phyloP scores from a whole-genome alignment of 2,888 invertebrate species.

The Gnatocerus cornutus region DNA sequence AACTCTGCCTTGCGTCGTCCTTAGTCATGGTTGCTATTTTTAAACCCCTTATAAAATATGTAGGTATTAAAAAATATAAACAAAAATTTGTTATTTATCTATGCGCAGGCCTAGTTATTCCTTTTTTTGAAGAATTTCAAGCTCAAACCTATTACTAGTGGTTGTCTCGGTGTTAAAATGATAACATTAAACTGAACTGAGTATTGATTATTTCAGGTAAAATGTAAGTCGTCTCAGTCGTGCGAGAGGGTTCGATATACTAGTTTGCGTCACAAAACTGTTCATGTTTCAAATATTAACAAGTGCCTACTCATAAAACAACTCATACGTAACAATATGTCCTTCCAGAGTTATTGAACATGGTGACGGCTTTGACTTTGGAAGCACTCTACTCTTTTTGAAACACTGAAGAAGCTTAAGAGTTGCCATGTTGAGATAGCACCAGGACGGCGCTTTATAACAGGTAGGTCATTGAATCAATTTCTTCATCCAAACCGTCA shows the following conservation, averaged over 20 bases:
- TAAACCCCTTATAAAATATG: too few relatives aligned
- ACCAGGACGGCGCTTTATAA: slow-evolving; percentile 63
- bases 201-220: slow-evolving; percentile 51
- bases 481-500: too few relatives aligned
- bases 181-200: slow-evolving; percentile 27
- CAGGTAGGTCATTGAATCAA: slow-evolving; percentile 51
- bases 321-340: slow-evolving; percentile 38
- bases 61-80: too few relatives aligned
- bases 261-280: slow-evolving; percentile 26
- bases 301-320: slow-evolving; percentile 20
- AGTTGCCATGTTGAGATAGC: slow-evolving; percentile 60
- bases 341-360: slow-evolving; percentile 39
- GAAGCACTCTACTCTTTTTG: slow-evolving; percentile 47
- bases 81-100: too few relatives aligned
- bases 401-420: slow-evolving; percentile 56
- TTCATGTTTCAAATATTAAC: slow-evolving; percentile 36
- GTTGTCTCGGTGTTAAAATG: slow-evolving; percentile 38
- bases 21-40: too few relatives aligned
- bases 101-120: too few relatives aligned
- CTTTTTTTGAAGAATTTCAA: too few relatives aligned
- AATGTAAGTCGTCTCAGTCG: slow-evolving; percentile 46
- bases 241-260: slow-evolving; percentile 40
- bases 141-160: slow-evolving; percentile 9
- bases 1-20: too few relatives aligned
- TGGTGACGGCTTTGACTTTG: slow-evolving; percentile 42